Percentiles rank a stretch among this genome's conserved stretches.
Evolutionary conservation across 2,113 vertebrate genomes (phyloP).

Genomic region (Arvicanthis niloticus): DNA sequence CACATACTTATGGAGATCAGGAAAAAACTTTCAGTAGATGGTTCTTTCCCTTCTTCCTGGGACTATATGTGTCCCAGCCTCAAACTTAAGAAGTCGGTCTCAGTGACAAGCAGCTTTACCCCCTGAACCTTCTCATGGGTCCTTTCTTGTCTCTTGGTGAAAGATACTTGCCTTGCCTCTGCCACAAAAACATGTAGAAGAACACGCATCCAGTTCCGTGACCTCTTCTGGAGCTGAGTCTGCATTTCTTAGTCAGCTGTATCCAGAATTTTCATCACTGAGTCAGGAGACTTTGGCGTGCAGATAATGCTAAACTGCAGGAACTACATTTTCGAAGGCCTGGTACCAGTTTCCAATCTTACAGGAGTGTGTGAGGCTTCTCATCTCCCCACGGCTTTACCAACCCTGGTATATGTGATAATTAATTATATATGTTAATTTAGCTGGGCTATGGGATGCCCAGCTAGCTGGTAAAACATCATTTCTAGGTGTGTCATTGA

Average conservation of each 20-base stretch:
- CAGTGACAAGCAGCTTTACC: not conserved
- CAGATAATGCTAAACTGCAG: not conserved
- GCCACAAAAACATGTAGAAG: not conserved
- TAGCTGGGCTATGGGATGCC: not conserved
- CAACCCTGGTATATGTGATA: not conserved
- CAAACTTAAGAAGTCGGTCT: not conserved
- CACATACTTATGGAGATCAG: not conserved
- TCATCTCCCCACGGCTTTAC: not conserved
- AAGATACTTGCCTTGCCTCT: not conserved
- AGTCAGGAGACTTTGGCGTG: not conserved
- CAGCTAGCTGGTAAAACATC: conserved; percentile 1
- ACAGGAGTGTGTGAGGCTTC: not conserved
- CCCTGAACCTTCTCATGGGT: not conserved
- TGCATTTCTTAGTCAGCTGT: conserved; percentile 7
- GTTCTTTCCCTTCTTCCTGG: not conserved
- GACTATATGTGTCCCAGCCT: not conserved
- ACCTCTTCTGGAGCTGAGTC: not conserved
- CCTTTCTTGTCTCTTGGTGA: conserved; percentile 1
- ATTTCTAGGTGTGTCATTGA: not conserved
- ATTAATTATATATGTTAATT: conserved; percentile 24
- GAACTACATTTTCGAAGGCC: not conserved
- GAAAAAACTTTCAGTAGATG: not conserved
- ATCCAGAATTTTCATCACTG: not conserved
- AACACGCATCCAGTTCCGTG: not conserved
- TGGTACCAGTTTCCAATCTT: not conserved